phyloP scores from a whole-genome alignment of 2,113 vertebrate genomes.

The Gallinago undulata region DNA sequence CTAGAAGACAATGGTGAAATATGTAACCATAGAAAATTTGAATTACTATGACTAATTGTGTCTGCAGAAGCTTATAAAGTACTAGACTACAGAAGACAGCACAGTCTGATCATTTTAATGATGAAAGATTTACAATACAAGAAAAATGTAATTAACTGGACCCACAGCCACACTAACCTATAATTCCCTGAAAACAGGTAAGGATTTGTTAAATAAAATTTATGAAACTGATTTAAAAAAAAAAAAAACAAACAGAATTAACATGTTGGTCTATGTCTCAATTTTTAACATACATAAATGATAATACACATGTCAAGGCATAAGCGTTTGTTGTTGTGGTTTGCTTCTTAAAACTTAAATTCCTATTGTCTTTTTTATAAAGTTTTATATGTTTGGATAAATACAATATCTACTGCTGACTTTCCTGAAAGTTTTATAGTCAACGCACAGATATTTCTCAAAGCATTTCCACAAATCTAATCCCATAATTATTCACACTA shows the following conservation, averaged over 20 bases:
- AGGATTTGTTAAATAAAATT: not conserved
- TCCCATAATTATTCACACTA: not conserved
- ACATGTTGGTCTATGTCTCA: not conserved
- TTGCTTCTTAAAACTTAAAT: not conserved
- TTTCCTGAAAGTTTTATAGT: not conserved
- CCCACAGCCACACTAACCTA: not conserved
- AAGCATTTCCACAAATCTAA: not conserved
- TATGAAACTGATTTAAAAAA: not conserved
- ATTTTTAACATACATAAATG: not conserved
- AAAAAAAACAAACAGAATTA: not conserved
- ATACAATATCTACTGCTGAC: not conserved
- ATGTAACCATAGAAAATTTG: not conserved
- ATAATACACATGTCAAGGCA: not conserved
- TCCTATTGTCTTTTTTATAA: not conserved
- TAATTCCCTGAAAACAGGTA: not conserved
- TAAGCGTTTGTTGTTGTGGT: not conserved
- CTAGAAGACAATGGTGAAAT: not conserved
- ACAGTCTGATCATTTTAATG: not conserved
- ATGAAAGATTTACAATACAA: not conserved
- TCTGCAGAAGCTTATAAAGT: not conserved
- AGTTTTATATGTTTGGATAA: not conserved
- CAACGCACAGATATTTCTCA: not conserved
- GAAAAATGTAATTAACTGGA: not conserved
- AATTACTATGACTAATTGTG: not conserved
- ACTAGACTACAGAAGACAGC: not conserved